A percentile compares a stretch with the other conserved stretches of the same genome.
Evolutionary conservation across 2,113 vertebrate species (phyloP).

Genomic region (Malaclemys terrapin): DNA sequence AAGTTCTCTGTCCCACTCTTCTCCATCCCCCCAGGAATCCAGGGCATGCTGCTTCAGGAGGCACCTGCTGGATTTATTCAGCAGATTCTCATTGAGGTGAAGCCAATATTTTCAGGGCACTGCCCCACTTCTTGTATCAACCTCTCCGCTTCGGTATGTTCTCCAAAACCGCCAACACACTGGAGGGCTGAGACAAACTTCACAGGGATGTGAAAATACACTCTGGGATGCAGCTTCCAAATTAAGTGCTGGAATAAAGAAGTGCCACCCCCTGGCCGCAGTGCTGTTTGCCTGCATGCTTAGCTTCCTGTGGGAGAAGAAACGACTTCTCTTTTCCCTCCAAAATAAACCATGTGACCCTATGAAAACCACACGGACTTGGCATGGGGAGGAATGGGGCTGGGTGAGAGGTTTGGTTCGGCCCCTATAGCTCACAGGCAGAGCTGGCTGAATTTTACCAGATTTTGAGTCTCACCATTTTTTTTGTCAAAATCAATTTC

Average conservation of each 20-base stretch:
- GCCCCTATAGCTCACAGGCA: background rate
- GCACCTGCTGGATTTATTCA: background rate
- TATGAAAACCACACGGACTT: background rate
- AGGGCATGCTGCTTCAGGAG: background rate
- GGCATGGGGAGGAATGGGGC: background rate
- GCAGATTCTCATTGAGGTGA: background rate
- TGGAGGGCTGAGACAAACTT: background rate
- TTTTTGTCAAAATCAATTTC: background rate
- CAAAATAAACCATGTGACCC: background rate
- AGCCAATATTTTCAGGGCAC: background rate
- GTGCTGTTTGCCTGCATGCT: background rate
- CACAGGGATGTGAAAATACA: background rate
- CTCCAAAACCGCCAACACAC: background rate
- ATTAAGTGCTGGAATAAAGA: background rate
- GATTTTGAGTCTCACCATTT: background rate
- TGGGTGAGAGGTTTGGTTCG: background rate
- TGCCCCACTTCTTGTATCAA: background rate
- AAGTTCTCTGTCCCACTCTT: background rate
- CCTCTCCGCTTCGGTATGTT: background rate
- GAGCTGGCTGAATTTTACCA: background rate
- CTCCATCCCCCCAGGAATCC: background rate
- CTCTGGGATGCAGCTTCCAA: background rate
- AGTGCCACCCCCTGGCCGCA: background rate
- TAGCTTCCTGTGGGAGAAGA: background rate
- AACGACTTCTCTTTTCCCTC: background rate